Percentiles rank a stretch among this genome's conserved stretches.
Evolutionary conservation across 2,113 vertebrate species (phyloP).

Genomic region (Psophia crepitans): DNA sequence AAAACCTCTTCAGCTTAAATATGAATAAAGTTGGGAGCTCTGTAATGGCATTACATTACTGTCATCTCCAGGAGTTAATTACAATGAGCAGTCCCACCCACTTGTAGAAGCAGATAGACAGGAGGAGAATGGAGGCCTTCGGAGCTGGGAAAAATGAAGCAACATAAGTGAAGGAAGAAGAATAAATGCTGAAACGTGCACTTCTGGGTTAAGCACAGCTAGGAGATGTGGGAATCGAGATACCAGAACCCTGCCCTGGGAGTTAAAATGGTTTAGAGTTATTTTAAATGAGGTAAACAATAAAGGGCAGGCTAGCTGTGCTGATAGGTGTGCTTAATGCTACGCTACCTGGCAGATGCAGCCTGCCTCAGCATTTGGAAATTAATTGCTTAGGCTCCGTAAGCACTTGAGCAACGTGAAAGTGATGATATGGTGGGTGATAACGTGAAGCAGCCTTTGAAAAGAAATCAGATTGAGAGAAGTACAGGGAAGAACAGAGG

Average conservation of each 20-base stretch:
- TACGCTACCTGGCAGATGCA: neutral
- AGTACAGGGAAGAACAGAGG: neutral
- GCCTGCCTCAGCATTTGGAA: neutral
- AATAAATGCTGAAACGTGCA: neutral
- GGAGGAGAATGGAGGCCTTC: constrained; percentile 14
- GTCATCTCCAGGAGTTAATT: constrained; percentile 54
- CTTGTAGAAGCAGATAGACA: constrained; percentile 42
- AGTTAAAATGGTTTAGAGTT: neutral
- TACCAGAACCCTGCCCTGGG: neutral
- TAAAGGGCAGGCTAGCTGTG: neutral
- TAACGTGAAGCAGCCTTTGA: neutral
- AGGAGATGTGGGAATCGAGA: neutral
- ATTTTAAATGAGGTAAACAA: neutral
- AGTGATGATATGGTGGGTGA: neutral
- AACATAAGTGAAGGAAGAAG: neutral
- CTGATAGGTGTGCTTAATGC: neutral
- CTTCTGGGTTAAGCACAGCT: neutral
- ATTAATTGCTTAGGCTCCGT: neutral
- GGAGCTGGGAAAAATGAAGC: neutral
- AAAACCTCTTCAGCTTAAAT: constrained; percentile 31
- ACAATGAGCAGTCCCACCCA: constrained; percentile 31
- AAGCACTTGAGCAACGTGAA: neutral
- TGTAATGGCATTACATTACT: constrained; percentile 59
- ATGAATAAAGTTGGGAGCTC: constrained; percentile 51
- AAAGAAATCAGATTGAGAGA: neutral